phyloP scores from a whole-genome alignment of 2,888 invertebrate genomes.

The Aquatica leii region DNA sequence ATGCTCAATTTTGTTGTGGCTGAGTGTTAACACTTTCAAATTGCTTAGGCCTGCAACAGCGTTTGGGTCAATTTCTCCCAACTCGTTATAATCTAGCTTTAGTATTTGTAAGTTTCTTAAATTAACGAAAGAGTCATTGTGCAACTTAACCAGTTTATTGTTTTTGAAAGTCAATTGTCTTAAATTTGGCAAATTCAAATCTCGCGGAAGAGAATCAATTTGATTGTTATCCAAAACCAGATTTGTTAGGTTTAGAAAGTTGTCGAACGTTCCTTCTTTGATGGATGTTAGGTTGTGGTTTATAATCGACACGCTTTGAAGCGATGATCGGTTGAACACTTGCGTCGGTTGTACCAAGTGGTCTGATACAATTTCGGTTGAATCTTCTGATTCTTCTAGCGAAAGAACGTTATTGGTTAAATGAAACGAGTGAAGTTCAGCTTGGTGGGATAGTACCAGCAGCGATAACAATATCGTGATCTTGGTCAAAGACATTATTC shows the following conservation, averaged over 20 bases:
- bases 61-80: not conserved
- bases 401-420: not conserved
- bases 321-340: too few species aligned
- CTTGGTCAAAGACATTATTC: too few species aligned
- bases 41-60: not conserved
- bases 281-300: slow-evolving; percentile 2
- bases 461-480: not conserved
- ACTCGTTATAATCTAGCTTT: not conserved
- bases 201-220: not conserved
- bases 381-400: not conserved
- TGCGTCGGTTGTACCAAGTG: too few species aligned
- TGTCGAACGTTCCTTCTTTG: not conserved
- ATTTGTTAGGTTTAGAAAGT: not conserved
- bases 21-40: not conserved
- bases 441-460: not conserved
- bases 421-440: not conserved
- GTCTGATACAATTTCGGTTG: too few species aligned
- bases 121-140: not conserved
- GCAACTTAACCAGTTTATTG: not conserved
- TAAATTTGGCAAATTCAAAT: not conserved
- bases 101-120: not conserved
- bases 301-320: not conserved
- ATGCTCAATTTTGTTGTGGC: not conserved
- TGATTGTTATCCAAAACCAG: not conserved
- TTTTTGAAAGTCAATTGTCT: not conserved